Conservation (phyloP, 2,797 vertebrate species). For the Rhinogobio ventralis region DNA sequence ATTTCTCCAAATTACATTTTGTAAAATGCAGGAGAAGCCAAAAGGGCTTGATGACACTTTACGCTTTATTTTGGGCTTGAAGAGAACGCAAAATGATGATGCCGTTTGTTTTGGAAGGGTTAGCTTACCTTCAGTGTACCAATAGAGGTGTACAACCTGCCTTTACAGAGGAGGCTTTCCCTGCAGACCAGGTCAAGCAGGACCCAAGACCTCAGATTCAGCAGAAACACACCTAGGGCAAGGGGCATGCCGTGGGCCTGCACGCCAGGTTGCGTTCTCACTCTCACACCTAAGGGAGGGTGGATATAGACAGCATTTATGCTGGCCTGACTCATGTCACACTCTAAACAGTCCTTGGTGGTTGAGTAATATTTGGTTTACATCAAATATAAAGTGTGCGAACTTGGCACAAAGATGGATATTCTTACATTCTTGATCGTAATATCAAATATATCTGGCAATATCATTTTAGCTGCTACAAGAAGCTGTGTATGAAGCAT, state of each 20-base stretch:
- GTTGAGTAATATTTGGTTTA: slow-evolving; percentile 23
- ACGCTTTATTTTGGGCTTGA: slow-evolving; percentile 6
- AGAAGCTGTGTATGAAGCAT: slow-evolving; percentile 14
- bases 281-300: slow-evolving; percentile 91
- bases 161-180: slow-evolving; percentile 90
- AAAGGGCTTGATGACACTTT: slow-evolving; percentile 5
- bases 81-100: slow-evolving; percentile 52
- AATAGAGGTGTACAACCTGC: slow-evolving; percentile 91
- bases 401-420: not conserved
- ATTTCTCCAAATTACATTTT: slow-evolving; percentile 40
- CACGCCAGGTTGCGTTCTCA: slow-evolving; percentile 78
- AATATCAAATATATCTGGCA: slow-evolving; percentile 32
- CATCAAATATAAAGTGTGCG: slow-evolving; percentile 20
- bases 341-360: slow-evolving; percentile 64
- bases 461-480: slow-evolving; percentile 13
- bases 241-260: slow-evolving; percentile 83
- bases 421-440: slow-evolving; percentile 22
- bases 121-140: slow-evolving; percentile 95
- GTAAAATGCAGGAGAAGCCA: slow-evolving; percentile 79
- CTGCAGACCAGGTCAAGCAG: slow-evolving; percentile 91
- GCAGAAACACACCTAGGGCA: slow-evolving; percentile 86
- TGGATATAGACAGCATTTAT: slow-evolving; percentile 94
- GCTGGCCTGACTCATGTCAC: slow-evolving; percentile 84
- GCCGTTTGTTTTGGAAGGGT: slow-evolving; percentile 76
- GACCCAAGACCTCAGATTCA: slow-evolving; percentile 83